phyloP scores from a whole-genome alignment of 2,797 vertebrate genomes.

The Ispidina lecontei region DNA sequence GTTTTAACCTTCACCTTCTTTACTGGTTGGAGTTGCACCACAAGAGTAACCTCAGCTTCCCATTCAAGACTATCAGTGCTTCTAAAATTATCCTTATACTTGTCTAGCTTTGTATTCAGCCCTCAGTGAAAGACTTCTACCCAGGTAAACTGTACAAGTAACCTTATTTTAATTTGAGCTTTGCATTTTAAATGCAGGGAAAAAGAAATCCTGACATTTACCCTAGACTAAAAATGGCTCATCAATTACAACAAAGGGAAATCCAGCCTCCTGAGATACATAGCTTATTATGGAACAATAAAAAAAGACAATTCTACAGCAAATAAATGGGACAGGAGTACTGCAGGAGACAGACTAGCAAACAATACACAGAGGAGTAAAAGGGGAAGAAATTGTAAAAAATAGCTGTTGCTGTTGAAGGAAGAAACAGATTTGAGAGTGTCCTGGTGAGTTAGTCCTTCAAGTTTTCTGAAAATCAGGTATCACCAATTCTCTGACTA shows the following conservation, averaged over 20 bases:
- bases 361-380: not conserved
- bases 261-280: not conserved
- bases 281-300: not conserved
- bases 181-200: not conserved
- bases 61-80: not conserved
- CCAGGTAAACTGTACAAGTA: not conserved
- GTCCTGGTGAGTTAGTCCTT: not conserved
- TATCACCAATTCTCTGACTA: not conserved
- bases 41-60: not conserved
- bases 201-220: not conserved
- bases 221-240: not conserved
- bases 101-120: not conserved
- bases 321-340: not conserved
- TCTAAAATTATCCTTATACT: not conserved
- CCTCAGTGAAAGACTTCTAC: not conserved
- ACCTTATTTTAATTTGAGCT: not conserved
- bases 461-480: not conserved
- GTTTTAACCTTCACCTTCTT: not conserved
- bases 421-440: not conserved
- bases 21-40: not conserved
- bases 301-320: not conserved
- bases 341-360: not conserved
- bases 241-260: not conserved
- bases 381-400: not conserved
- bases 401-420: not conserved